phyloP scores from a whole-genome alignment of 2,888 invertebrate genomes.

The Bombylius major region DNA sequence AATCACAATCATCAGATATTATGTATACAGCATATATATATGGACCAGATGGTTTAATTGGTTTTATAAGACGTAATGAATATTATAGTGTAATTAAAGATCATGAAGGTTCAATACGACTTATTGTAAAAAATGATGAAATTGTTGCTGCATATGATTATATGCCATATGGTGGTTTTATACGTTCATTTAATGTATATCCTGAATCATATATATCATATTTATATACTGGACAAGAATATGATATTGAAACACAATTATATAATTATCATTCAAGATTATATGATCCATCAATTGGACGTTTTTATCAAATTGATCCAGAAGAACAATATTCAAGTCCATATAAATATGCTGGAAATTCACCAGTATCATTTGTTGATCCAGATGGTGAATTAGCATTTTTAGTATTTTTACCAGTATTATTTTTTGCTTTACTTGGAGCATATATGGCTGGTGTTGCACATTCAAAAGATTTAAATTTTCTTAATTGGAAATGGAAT shows the following conservation, averaged over 20 bases:
- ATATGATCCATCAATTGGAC: conserved; percentile 18
- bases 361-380: conserved; percentile 9
- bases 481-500: too few species aligned
- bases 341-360: conserved; percentile 17
- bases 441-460: conserved; percentile 6
- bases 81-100: conserved; percentile 15
- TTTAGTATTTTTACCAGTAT: neutral
- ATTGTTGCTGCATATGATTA: conserved; percentile 20
- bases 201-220: conserved; percentile 11
- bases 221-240: conserved; percentile 19
- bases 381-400: conserved; percentile 4
- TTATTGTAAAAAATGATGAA: conserved; percentile 13
- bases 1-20: too few species aligned
- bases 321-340: conserved; percentile 16
- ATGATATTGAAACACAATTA: conserved; percentile 17
- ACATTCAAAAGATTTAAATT: too few species aligned
- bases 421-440: neutral
- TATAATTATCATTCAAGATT: conserved; percentile 19
- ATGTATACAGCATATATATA: conserved; percentile 6
- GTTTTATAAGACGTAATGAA: conserved; percentile 7
- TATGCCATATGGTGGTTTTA: conserved; percentile 16
- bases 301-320: conserved; percentile 16
- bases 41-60: conserved; percentile 5
- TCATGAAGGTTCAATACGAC: conserved; percentile 16
- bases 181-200: conserved; percentile 12